Percentiles rank a stretch among this genome's conserved stretches.
phyloP scores from a whole-genome alignment of 2,797 vertebrate genomes.

The Tadarida brasiliensis region DNA sequence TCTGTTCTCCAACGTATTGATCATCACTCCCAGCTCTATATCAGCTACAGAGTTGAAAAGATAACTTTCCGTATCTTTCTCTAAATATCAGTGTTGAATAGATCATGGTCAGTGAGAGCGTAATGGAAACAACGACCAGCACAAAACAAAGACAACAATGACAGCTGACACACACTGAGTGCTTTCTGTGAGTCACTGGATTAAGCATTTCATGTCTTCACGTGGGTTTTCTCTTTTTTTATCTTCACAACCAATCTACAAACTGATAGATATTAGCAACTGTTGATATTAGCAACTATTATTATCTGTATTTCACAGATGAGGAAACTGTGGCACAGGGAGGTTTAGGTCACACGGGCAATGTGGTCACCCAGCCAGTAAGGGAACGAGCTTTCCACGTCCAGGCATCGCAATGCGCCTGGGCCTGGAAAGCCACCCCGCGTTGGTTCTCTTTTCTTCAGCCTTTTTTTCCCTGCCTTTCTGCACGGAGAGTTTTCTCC shows the following conservation, averaged over 20 bases:
- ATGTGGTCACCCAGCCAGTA: not conserved
- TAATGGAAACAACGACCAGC: not conserved
- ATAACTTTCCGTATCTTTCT: not conserved
- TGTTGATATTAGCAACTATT: not conserved
- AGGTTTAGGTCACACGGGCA: not conserved
- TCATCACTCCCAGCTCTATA: not conserved
- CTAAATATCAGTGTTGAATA: not conserved
- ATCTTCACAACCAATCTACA: not conserved
- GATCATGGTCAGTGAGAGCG: not conserved
- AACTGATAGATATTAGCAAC: not conserved
- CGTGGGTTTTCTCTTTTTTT: not conserved
- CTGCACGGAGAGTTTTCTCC: not conserved
- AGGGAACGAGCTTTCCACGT: not conserved
- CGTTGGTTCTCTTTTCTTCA: not conserved
- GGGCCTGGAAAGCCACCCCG: not conserved
- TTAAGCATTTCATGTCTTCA: not conserved
- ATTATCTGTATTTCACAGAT: conserved; percentile 21
- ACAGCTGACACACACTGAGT: not conserved
- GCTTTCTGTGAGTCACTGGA: not conserved
- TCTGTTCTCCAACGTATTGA: not conserved
- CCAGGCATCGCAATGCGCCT: not conserved
- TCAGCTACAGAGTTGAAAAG: not conserved
- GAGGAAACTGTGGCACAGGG: not conserved
- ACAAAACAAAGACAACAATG: not conserved
- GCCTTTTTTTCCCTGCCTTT: not conserved